Conservation (phyloP, 92 coral and sea anemone genomes). For the Palythoa caribaeorum region DNA sequence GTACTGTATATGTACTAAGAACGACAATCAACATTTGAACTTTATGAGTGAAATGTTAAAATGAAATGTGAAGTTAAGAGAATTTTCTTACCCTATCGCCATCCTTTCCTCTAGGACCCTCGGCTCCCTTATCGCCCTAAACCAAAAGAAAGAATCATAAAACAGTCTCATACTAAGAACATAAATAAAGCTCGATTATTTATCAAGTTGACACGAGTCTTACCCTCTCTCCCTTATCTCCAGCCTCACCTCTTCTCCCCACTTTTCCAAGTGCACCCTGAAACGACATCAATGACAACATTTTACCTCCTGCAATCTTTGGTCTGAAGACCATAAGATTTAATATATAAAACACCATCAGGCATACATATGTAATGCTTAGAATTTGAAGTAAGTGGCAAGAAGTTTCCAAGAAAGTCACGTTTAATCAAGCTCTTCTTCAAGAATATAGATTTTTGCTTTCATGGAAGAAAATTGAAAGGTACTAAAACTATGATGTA, state of each 20-base stretch:
- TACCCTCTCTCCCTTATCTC: conserved; percentile 13
- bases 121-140: conserved; percentile 11
- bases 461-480: too few species aligned
- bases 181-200: background rate
- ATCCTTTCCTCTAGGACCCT: background rate
- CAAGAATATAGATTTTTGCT: too few species aligned
- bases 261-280: conserved; percentile 8
- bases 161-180: background rate
- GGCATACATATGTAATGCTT: background rate
- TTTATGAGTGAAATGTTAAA: too few species aligned
- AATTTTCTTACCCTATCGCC: background rate
- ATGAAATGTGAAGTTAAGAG: background rate
- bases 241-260: background rate
- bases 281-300: too few species aligned
- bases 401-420: too few species aligned
- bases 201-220: background rate
- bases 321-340: too few species aligned
- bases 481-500: too few species aligned
- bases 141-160: background rate
- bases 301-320: too few species aligned
- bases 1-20: too few species aligned
- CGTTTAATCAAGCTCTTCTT: too few species aligned
- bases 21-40: too few species aligned
- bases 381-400: background rate
- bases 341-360: background rate